A percentile compares a stretch with the other conserved stretches of the same genome.
These are phyloP conservation scores for Tyrophagus putrescentiae DNA, from an alignment of 1,140 invertebrate species.

Conservation along the genomic window DNA sequence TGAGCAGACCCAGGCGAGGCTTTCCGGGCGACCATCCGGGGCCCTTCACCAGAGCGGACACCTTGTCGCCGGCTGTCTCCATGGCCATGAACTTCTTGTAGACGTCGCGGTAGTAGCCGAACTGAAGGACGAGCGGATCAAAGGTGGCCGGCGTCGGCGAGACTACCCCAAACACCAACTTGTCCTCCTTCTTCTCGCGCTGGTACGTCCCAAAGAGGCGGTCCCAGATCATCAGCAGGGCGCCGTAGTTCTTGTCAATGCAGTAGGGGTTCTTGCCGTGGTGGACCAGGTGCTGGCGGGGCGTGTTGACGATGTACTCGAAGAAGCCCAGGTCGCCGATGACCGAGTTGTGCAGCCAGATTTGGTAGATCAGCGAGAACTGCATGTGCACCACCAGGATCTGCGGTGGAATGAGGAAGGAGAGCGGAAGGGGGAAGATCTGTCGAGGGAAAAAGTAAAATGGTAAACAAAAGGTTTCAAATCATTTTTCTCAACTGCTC, in stretches of 20 bases:
- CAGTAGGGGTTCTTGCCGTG: constrained; percentile 57
- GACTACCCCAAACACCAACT: constrained; percentile 67
- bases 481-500: background rate
- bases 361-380: constrained; percentile 73
- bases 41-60: constrained; percentile 26
- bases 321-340: constrained; percentile 58
- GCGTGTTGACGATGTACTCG: constrained; percentile 70
- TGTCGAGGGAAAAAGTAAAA: constrained; percentile 31
- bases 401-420: constrained; percentile 60
- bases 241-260: constrained; percentile 49
- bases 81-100: constrained; percentile 22
- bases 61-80: constrained; percentile 16
- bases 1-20: constrained; percentile 22
- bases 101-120: constrained; percentile 21
- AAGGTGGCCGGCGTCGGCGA: constrained; percentile 55
- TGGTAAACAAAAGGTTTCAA: background rate
- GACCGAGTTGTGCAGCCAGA: constrained; percentile 77
- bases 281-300: constrained; percentile 73
- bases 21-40: constrained; percentile 26
- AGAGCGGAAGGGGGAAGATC: constrained; percentile 70
- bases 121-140: constrained; percentile 48
- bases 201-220: constrained; percentile 42
- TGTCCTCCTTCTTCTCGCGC: constrained; percentile 34
- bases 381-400: constrained; percentile 66
- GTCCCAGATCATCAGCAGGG: constrained; percentile 47